Base-by-base conservation (phyloP, 1,140 invertebrate genomes). In the Manduca sexta region DNA sequence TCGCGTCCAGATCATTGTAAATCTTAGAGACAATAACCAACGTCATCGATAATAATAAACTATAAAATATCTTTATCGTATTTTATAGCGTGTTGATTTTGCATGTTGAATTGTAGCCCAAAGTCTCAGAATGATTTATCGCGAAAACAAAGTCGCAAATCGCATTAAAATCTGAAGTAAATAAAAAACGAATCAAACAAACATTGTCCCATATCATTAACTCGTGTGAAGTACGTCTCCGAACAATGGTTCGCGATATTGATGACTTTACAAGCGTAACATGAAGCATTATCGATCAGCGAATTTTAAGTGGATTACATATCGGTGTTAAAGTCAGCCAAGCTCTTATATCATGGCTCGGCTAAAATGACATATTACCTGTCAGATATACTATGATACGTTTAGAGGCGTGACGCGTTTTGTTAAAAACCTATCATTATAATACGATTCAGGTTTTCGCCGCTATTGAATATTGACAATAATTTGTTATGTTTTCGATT, bases 401-500 rank as follows among this genome's bases (percentile, higher is more conserved):
- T 17, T 66, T 60, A 51, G 52, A 73, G 61, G 74, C 66, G 70
- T 65, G 65, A 77, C 65, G 60, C 41, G 64, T 65, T 69, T 69
- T 67, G 69, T 75, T 66, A 71, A 64, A 35, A 67, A 56, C 59
- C 39, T 64, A 59, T 74, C 68, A 77, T 81, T 77, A 78, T 56
- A 66, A 61, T 48, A 55, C 61, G 65, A 81, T 75, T 71, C 66
- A 53, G 45, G 37, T 60, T 71, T 57, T 52, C 54, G 48, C 47
- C 57, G 52, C 74, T 72, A 70, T 79, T 80, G 72, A 62, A 60
- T 52, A 64, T 60, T 70, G 69, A 74, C 68, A 70, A 78, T 75
- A 65, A 81, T 74, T 71, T 68, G 61, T 67, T 56, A 52, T 44
- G 59, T 50, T 48, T 69, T 64, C 68, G 62, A 65, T 60, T 60